These are phyloP conservation scores for Saxicola maurus DNA, from an alignment of 2,797 vertebrate species.

Conservation along the genomic window DNA sequence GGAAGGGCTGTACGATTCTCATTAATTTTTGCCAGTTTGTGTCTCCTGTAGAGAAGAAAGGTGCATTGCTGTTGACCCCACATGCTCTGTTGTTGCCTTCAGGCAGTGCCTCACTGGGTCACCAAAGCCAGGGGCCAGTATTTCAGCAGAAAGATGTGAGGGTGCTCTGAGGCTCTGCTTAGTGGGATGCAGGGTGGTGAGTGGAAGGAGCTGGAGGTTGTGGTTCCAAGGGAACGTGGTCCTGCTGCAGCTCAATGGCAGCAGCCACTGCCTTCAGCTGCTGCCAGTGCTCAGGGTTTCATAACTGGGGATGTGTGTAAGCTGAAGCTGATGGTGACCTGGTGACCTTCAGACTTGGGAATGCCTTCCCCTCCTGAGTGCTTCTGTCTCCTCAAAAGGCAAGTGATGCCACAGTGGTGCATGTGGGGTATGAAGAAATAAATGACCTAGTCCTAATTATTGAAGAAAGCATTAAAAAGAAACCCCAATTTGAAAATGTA, in stretches of 20 bases:
- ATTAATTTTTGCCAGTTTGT: background rate
- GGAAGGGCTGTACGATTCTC: background rate
- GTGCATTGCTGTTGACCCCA: background rate
- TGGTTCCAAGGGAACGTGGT: fast-evolving
- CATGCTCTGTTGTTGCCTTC: fast-evolving
- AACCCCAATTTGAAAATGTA: background rate
- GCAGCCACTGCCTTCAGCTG: background rate
- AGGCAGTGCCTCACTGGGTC: background rate
- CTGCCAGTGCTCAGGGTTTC: background rate
- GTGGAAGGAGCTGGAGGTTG: background rate
- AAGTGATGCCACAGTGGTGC: background rate
- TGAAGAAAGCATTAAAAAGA: background rate
- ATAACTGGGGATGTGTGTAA: background rate
- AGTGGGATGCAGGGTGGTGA: background rate
- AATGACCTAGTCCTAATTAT: background rate
- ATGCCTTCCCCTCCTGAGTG: background rate
- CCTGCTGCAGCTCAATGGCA: background rate
- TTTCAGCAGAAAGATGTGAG: background rate
- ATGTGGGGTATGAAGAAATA: background rate
- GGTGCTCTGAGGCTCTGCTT: background rate
- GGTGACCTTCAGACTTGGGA: background rate
- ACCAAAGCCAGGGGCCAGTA: background rate
- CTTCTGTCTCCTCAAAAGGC: background rate
- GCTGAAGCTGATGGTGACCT: background rate
- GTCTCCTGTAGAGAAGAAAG: background rate